Evolutionary conservation across 2,888 invertebrate genomes (phyloP), one percentile per base, ranked within the genome.

Genomic region (Thecocarcelia acutangulata): DNA sequence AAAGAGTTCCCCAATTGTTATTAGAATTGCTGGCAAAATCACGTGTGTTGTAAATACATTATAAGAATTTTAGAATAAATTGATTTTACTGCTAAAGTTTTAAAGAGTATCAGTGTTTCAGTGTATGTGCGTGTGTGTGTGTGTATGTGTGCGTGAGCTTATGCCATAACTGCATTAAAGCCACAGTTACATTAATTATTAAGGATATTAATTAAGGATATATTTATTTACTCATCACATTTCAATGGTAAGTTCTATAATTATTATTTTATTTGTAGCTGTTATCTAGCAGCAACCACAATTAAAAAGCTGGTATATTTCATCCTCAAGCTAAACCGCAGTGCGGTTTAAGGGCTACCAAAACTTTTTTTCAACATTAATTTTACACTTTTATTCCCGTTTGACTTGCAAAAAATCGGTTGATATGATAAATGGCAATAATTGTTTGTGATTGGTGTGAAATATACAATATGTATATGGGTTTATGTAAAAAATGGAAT

Each of bases 181-280:
- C 50, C 48, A 48, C 21, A 74, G 50, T 42, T 56, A 5, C 72
- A 78, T 77, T 19, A 63, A 77, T 74, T 64, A 70, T 82, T 78
- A 70, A 74, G 82, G 82, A 82, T 82, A 73, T 78, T 66, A 70
- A 74, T 82, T 75, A 82, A 74, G 78, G 82, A 82, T 82, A 82
- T 66, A 52, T 58, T 68, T 37, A 52, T 42, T 48, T 54, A 19
- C 19, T 50, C 77, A 56, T 61, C 17, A 44, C 17, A 66, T 48
- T 70, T 66, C n/a, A 70, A 74, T 70, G 78, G 82, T 82, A 70
- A 82, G 82, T 82, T 56, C 46, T 69, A 37, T 58, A 37, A 54
- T 15, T 54, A 19, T 19, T 58, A 44, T 52, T 50, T 56, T n/a
- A n/a, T n/a, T n/a, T 19, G 50, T 33, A n/a, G 21, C 13, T 40